A percentile compares a stretch with the other conserved stretches of the same genome.
Conservation (phyloP, 1,140 invertebrate genomes). For the Drosophila bifasciata region DNA sequence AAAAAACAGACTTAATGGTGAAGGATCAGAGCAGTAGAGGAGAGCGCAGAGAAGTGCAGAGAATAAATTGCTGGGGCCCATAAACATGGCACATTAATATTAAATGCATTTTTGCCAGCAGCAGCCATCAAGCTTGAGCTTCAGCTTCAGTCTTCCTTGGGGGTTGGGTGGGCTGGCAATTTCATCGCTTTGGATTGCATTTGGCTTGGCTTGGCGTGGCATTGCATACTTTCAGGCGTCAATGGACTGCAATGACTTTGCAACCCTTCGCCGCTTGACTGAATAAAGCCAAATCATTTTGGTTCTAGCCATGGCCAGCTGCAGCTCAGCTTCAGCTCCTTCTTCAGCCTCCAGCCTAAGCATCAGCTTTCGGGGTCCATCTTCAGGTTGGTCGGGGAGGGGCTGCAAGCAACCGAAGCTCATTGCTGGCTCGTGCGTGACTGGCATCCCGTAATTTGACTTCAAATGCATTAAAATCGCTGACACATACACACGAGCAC, state of each 20-base stretch:
- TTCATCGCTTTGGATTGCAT: slow-evolving; percentile 31
- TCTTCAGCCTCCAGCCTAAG: not conserved
- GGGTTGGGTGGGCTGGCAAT: not conserved
- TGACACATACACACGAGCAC: slow-evolving; percentile 29
- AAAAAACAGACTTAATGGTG: slow-evolving; percentile 29
- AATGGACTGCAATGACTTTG: slow-evolving; percentile 76
- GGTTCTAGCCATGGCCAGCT: slow-evolving; percentile 12
- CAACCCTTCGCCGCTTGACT: slow-evolving; percentile 33
- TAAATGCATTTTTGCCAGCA: slow-evolving; percentile 70
- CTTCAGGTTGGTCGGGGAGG: no score
- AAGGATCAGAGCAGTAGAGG: slow-evolving; percentile 6
- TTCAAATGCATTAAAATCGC: slow-evolving; percentile 79
- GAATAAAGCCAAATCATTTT: slow-evolving; percentile 63
- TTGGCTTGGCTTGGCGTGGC: no score
- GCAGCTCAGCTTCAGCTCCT: not conserved
- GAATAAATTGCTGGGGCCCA: slow-evolving; percentile 72
- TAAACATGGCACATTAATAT: slow-evolving; percentile 78
- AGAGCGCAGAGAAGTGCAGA: not conserved
- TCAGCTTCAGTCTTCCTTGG: slow-evolving; percentile 17
- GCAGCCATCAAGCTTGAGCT: slow-evolving; percentile 19
- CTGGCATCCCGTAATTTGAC: slow-evolving; percentile 76
- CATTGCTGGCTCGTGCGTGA: slow-evolving; percentile 67
- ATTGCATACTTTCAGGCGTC: slow-evolving; percentile 77
- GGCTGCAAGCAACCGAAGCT: slow-evolving; percentile 3
- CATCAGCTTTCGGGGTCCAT: no score